phyloP scores from a whole-genome alignment of 2,797 vertebrate species.

The Nyctalus aviator region DNA sequence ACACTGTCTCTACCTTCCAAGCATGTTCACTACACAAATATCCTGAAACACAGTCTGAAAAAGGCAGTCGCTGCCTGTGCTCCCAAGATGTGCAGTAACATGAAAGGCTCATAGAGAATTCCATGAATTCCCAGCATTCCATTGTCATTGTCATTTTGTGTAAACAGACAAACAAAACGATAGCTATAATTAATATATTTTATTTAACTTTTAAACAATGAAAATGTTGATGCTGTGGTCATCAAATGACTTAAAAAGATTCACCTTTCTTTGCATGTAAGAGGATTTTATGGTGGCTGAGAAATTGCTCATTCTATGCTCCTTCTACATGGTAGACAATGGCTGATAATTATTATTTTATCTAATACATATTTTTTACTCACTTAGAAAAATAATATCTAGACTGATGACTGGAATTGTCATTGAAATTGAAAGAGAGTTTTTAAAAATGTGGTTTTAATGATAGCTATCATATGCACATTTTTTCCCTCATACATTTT shows the following conservation, averaged over 20 bases:
- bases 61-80: not conserved
- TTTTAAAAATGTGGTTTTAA: not conserved
- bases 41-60: not conserved
- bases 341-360: not conserved
- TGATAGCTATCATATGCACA: not conserved
- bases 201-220: not conserved
- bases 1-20: not conserved
- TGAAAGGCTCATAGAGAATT: not conserved
- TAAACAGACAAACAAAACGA: not conserved
- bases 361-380: not conserved
- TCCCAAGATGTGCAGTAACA: not conserved
- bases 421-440: not conserved
- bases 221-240: not conserved
- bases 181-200: not conserved
- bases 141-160: not conserved
- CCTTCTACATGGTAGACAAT: not conserved
- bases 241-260: not conserved
- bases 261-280: not conserved
- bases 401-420: not conserved
- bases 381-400: conserved; percentile 6
- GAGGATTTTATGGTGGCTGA: not conserved
- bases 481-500: conserved; percentile 16
- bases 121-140: not conserved
- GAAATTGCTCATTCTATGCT: not conserved
- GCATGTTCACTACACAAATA: not conserved